phyloP scores from a whole-genome alignment of 92 coral and sea anemone genomes.

The Heteractis magnifica region DNA sequence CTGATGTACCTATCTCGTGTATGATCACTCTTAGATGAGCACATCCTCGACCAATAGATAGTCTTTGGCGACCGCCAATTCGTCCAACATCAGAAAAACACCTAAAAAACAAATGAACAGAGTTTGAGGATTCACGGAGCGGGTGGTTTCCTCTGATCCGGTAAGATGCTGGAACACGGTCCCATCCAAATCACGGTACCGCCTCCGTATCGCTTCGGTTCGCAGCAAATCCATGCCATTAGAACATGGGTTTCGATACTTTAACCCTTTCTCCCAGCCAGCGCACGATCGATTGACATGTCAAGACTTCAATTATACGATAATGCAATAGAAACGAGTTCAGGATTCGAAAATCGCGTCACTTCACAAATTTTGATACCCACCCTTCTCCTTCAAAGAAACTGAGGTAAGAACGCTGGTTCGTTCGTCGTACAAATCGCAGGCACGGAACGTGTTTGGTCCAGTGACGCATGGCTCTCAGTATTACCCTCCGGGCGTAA shows the following conservation, averaged over 20 bases:
- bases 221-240: too few species aligned
- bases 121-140: too few species aligned
- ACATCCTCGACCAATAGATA: constrained; percentile 68
- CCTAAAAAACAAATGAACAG: background rate
- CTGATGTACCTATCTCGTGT: constrained; percentile 62
- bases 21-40: constrained; percentile 29
- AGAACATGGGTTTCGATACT: too few species aligned
- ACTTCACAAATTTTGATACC: background rate
- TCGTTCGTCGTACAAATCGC: constrained; percentile 39
- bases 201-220: too few species aligned
- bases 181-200: too few species aligned
- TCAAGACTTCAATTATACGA: too few species aligned
- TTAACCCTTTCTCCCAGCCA: too few species aligned
- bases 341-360: background rate
- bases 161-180: too few species aligned
- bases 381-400: constrained; percentile 69
- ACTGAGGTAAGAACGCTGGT: constrained; percentile 49
- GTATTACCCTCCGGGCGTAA: constrained; percentile 40
- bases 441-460: constrained; percentile 61
- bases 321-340: background rate
- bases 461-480: constrained; percentile 56
- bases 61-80: constrained; percentile 48
- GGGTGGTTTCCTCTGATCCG: too few species aligned
- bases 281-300: background rate
- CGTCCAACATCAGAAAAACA: constrained; percentile 58